These are phyloP conservation scores for Noctua comes DNA, from an alignment of 2,888 invertebrate species.

Conservation along the genomic window DNA sequence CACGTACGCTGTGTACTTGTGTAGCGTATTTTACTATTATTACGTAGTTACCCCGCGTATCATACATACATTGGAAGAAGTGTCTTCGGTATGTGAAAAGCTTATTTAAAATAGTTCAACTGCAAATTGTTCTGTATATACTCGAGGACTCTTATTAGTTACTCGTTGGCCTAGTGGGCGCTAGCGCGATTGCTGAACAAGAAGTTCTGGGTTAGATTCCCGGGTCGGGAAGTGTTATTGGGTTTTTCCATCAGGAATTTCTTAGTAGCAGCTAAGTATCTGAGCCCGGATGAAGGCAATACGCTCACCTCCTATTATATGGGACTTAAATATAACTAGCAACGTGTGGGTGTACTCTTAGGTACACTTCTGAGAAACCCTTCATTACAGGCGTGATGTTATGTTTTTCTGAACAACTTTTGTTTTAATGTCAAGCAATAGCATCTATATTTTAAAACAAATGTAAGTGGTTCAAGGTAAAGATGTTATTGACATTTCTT, in stretches of 20 bases:
- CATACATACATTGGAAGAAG: not conserved
- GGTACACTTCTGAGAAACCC: too few relatives aligned
- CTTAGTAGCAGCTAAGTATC: not conserved
- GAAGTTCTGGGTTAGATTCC: not conserved
- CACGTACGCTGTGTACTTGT: not conserved
- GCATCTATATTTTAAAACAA: not conserved
- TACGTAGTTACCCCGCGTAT: not conserved
- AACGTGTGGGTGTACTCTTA: too few relatives aligned
- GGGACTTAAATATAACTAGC: not conserved
- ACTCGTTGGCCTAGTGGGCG: not conserved
- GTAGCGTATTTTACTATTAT: slow-evolving; percentile 7
- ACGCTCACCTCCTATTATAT: not conserved
- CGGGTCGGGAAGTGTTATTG: not conserved
- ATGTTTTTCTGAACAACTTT: not conserved
- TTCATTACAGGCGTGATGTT: not conserved
- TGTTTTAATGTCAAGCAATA: too few relatives aligned
- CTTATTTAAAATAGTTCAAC: too few relatives aligned
- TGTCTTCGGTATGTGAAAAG: too few relatives aligned
- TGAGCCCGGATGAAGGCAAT: not conserved
- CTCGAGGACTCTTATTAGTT: not conserved
- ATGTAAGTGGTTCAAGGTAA: not conserved
- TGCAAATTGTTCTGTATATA: not conserved
- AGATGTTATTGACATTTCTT: not conserved
- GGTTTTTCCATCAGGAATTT: not conserved
- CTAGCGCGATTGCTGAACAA: not conserved